These are phyloP conservation scores for Callinectes sapidus DNA, from an alignment of 2,888 invertebrate genomes.

Conservation along the genomic window DNA sequence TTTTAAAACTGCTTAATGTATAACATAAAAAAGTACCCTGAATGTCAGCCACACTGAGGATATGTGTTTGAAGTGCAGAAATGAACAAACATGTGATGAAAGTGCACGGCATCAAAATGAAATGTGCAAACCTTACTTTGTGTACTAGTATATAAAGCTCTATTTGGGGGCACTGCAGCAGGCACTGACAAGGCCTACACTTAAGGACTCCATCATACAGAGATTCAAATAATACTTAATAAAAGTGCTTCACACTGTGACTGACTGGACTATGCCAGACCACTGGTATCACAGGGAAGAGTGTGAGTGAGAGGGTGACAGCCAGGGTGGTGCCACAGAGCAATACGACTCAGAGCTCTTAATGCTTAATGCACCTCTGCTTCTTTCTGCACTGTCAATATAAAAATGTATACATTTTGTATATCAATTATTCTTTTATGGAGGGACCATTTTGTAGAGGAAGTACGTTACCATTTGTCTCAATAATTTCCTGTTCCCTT, in stretches of 20 bases:
- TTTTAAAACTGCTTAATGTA: neutral
- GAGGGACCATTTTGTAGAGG: neutral
- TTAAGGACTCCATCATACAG: neutral
- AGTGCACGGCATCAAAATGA: neutral
- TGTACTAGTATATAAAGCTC: conserved; percentile 15
- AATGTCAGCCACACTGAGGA: neutral
- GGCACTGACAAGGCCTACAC: neutral
- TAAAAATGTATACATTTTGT: neutral
- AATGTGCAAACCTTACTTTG: neutral
- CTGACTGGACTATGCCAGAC: neutral
- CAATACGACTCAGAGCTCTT: neutral
- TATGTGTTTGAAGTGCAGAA: neutral
- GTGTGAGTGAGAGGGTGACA: conserved; percentile 72
- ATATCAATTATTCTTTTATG: conserved; percentile 7
- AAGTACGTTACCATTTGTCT: neutral
- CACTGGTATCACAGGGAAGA: conserved; percentile 74
- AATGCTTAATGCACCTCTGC: neutral
- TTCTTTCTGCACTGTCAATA: neutral
- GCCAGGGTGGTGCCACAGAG: conserved; percentile 75
- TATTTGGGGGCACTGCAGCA: neutral
- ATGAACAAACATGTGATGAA: neutral
- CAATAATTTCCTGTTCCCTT: neutral
- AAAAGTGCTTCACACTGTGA: neutral
- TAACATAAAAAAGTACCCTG: neutral
- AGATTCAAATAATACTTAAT: conserved; percentile 15